A percentile compares a stretch with the other conserved stretches of the same genome.
Conservation (phyloP, 1,140 invertebrate species). For the Drosophila watanabei region DNA sequence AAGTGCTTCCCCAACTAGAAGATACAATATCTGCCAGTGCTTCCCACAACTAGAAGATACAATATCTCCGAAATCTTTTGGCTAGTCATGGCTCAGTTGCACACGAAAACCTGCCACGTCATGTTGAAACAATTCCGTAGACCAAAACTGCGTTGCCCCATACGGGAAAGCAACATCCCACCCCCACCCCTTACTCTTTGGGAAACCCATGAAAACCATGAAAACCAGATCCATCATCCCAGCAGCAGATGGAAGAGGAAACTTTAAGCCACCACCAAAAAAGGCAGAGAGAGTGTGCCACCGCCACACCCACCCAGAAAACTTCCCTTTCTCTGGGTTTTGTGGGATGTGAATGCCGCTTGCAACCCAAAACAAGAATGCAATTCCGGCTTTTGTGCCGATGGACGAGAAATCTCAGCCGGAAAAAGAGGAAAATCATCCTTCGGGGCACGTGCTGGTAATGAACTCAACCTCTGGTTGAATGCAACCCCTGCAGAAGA, state of each 20-base stretch:
- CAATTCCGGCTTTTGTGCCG: conserved; percentile 62
- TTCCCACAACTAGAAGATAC: conserved; percentile 13
- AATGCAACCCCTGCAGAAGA: conserved; percentile 49
- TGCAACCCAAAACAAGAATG: conserved; percentile 74
- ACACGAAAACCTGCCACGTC: conserved; percentile 40
- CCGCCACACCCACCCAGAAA: conserved; percentile 20
- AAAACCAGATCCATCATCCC: conserved; percentile 47
- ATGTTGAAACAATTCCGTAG: conserved; percentile 29
- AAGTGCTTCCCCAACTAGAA: conserved; percentile 6
- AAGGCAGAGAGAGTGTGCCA: conserved; percentile 19
- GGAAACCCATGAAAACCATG: conserved; percentile 7
- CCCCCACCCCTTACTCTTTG: not conserved
- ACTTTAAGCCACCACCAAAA: conserved; percentile 56
- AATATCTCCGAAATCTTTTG: conserved; percentile 28
- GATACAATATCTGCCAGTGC: conserved; percentile 25
- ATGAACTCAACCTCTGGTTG: conserved; percentile 67
- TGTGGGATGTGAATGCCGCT: conserved; percentile 12
- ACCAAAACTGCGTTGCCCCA: conserved; percentile 29
- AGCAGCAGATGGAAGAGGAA: conserved; percentile 26
- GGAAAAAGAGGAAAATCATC: conserved; percentile 49
- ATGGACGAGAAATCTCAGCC: conserved; percentile 67
- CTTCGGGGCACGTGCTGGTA: conserved; percentile 75
- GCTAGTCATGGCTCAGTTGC: conserved; percentile 41
- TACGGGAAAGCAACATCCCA: conserved; percentile 15
- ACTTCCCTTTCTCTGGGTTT: conserved; percentile 6